These are phyloP conservation scores for Cichladusa arquata DNA, from an alignment of 2,113 vertebrate genomes.

Conservation along the genomic window DNA sequence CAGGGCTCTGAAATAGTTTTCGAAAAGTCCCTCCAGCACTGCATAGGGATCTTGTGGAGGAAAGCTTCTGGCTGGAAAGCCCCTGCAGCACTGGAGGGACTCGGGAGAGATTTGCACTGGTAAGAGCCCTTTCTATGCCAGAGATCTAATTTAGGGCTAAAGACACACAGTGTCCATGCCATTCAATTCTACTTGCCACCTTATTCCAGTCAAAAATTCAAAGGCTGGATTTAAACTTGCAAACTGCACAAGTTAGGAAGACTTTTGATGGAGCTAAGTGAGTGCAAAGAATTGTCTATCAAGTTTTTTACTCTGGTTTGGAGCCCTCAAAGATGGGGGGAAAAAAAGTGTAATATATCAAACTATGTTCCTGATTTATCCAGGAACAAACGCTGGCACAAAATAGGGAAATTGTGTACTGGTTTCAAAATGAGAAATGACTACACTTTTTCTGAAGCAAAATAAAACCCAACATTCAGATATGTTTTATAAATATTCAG, in stretches of 20 bases:
- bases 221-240: not conserved
- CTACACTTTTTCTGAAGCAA: not conserved
- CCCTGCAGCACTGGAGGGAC: not conserved
- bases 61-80: not conserved
- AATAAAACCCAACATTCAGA: not conserved
- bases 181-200: not conserved
- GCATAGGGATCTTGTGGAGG: not conserved
- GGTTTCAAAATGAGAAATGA: not conserved
- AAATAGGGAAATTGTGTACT: not conserved
- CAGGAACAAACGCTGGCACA: not conserved
- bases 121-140: not conserved
- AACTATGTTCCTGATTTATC: not conserved
- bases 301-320: not conserved
- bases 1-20: not conserved
- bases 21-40: not conserved
- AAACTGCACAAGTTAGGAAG: not conserved
- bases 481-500: not conserved
- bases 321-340: not conserved
- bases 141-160: not conserved
- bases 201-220: not conserved
- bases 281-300: not conserved
- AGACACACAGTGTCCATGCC: accelerated
- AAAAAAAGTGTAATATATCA: not conserved
- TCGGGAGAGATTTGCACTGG: no score
- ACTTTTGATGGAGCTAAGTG: not conserved